Evolutionary conservation across 1,140 invertebrate species (phyloP), one percentile per base, ranked within the genome.

Genomic region (Leguminivora glycinivorella): DNA sequence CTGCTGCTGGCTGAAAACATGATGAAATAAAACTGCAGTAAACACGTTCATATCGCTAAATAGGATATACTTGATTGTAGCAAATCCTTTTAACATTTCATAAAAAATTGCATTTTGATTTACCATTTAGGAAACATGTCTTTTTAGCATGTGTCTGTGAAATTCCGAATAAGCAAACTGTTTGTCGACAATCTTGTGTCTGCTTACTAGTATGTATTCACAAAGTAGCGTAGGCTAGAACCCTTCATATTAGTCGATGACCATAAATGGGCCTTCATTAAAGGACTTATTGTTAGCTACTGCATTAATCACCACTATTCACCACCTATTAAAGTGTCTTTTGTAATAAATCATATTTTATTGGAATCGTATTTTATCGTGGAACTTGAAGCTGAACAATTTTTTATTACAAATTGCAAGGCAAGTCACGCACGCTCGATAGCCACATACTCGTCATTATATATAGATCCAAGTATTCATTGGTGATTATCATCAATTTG

Each of bases 381-480:
- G 58, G 58, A 34, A 63, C 25, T 63, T 29, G 6, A 17, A 2
- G 25, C 25, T 31, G 7, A 29, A 29, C 58, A 63, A 19, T 63
- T 34, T 24, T 63, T 63, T 63, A 63, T 63, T 63, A 29, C 25
- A 63, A 63, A 29, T 63, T 31, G 58, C 58, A 63, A 63, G 31
- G 58, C 29, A 63, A 63, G 56, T 34, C 29, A 63, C 26, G 58
- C 58, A 63, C 58, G 58, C 58, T 63, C 58, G 26, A 63, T 63
- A 29, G 58, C 26, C 29, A 63, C 26, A 31, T 29, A 63, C 26
- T 29, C 58, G 25, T 34, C 29, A 63, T 63, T 63, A 52, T 22
- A 63, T n/a, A 63, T 63, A n/a, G 58, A 31, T 63, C 58, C 26
- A 29, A 58, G 24, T 58, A 26, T 58, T 58, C 56, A 63, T 63